Base-by-base conservation (phyloP, 2,113 vertebrate species). In the Gallinago paraguaiae region DNA sequence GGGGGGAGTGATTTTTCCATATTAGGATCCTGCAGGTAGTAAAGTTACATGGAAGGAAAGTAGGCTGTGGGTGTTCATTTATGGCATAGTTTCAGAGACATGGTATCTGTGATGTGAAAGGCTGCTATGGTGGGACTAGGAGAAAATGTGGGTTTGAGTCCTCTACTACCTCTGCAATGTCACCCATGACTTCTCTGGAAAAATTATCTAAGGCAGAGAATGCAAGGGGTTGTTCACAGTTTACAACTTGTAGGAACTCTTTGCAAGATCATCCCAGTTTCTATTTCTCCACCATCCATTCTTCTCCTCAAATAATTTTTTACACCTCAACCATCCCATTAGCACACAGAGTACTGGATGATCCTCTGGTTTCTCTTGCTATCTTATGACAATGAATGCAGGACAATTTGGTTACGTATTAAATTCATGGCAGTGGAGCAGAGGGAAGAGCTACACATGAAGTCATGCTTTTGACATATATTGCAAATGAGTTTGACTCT, bases 1-100 rank as follows among this genome's bases (percentile, higher is more conserved):
- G 56, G 74, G 61, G 50, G n/a, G 41, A 69, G 23, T 79, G 88
- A 94, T 96, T 89, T 46, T 80, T 95, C 78, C 63, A 10, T 69
- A 72, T 50, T 64, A 88, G 82, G 53, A 78, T 92, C 28, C 72
- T 72, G 65, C 65, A 86, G 77, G 72, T 8, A 72, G 72, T 61
- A 22, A 48, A n/a, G 80, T 79, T 86, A 20, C 30, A 48, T 3
- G 39, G 86, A 48, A 88, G 65, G 72, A 6, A 71, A 37, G 69
- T 37, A 65, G 90, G 48, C 80, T 82, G 74, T 4, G 79, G 60
- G 74, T 46, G 60, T 80, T 93, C 77, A 16, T 67, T 92, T 95
- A 28, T 61, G 79, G 68, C 86, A 59, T 33, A 41, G 54, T 77
- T 54, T 69, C 54, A 51, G 61, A 46, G 48, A 84, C 51, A 69